These are phyloP conservation scores for Bradypus variegatus DNA, from an alignment of 2,797 vertebrate species.

Conservation along the genomic window DNA sequence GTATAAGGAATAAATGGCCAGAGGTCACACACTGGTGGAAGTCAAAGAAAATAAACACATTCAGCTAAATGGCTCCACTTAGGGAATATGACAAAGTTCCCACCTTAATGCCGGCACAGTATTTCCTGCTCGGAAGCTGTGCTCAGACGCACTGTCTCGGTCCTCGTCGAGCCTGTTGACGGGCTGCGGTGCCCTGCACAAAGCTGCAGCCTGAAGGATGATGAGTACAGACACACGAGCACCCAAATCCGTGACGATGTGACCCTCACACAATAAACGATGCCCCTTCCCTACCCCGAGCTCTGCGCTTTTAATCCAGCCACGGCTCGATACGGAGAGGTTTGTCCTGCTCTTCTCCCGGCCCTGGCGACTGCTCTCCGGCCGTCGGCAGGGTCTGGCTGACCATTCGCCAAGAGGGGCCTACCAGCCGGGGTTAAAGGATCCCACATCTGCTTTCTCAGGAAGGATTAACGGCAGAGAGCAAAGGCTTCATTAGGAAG, in stretches of 20 bases:
- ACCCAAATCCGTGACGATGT: slow-evolving; percentile 56
- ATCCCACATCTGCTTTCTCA: slow-evolving; percentile 72
- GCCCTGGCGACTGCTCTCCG: slow-evolving; percentile 60
- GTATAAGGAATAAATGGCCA: slow-evolving; percentile 42
- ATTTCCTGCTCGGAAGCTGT: slow-evolving; percentile 47
- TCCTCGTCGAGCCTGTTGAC: slow-evolving; percentile 17
- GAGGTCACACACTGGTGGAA: slow-evolving; percentile 8
- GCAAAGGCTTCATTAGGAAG: slow-evolving; percentile 69
- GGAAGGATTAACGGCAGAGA: slow-evolving; percentile 70
- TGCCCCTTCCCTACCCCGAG: slow-evolving; percentile 64
- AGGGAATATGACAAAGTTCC: slow-evolving; percentile 48
- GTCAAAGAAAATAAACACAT: slow-evolving; percentile 59
- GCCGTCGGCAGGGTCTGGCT: slow-evolving; percentile 66
- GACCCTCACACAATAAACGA: slow-evolving; percentile 68
- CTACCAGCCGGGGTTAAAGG: slow-evolving; percentile 70
- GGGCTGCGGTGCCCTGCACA: slow-evolving; percentile 37
- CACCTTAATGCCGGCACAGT: slow-evolving; percentile 8
- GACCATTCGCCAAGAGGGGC: slow-evolving; percentile 65
- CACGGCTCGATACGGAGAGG: slow-evolving; percentile 60
- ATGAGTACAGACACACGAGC: background rate
- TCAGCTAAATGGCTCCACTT: slow-evolving; percentile 51
- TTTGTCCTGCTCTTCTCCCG: slow-evolving; percentile 67
- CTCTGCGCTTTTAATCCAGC: slow-evolving; percentile 68
- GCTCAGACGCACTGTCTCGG: slow-evolving; percentile 36
- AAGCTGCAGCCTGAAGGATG: slow-evolving; percentile 33